Evolutionary conservation across 2,888 invertebrate species (phyloP), one percentile per base, ranked within the genome.

Genomic region (Leucoma salicis): DNA sequence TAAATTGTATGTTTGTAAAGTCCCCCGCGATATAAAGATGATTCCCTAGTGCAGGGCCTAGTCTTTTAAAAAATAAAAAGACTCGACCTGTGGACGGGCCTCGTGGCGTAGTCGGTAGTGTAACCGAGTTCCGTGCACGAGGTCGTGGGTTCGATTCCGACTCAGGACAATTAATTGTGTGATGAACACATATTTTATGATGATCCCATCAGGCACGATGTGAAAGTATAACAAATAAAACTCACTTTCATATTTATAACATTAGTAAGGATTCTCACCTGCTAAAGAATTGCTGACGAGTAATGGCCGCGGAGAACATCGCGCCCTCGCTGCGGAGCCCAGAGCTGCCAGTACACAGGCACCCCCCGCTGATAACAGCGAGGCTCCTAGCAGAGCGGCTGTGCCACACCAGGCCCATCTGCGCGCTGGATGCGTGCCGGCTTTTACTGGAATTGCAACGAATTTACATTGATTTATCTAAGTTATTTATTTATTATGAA

Each of bases 361-460:
- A 0, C 95, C 84, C 39, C 92, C 92, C 0, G 94, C 91, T 49
- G 95, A 93, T 14, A 94, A 81, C 34, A 96, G 83, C 14, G 94
- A 94, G 0, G 93, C 91, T 8, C 92, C 92, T 5, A 95, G 90
- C 48, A 94, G 91, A 0, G 92, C 91, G 0, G 96, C 91, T 0
- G 95, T 94, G 14, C 94, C 92, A 32, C 95, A 90, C 96, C 96
- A 97, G 15, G 95, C 91, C 90, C 87, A 94, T 65, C 78, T 93
- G 68, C 73, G 93, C 63, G 66, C 95, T 88, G 95, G 91, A 42
- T 82, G 86, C 0, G 76, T 78, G 29, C 87, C 87, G 0, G 80
- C 74, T 50, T 77, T 80, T 16, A 88, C 87, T 88, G 80, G 12
- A 78, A 73, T 28, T 11, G 1, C 12, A 37, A 16, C 24, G 11